A percentile compares a stretch with the other conserved stretches of the same genome.
Evolutionary conservation across 2,888 invertebrate species (phyloP).

Genomic region (Tineola bisselliella): DNA sequence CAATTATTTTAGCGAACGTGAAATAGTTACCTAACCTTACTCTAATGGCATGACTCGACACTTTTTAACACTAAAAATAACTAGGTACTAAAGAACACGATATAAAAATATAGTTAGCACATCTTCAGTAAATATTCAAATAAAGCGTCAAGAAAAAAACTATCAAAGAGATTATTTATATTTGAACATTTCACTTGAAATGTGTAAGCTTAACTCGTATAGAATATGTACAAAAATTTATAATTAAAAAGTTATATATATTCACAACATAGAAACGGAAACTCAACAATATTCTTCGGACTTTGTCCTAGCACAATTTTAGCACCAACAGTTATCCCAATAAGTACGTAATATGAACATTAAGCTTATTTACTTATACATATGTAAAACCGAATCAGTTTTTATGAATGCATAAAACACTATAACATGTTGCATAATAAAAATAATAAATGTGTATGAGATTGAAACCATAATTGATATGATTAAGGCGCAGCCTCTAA

Average conservation of each 20-base stretch:
- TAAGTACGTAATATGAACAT: no score
- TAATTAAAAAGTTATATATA: constrained; percentile 32
- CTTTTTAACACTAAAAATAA: constrained; percentile 36
- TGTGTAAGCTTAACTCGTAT: not conserved
- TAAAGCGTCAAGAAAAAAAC: not conserved
- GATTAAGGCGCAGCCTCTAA: constrained; percentile 3
- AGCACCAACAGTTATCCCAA: no score
- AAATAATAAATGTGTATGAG: not conserved
- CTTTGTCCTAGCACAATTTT: constrained; percentile 57
- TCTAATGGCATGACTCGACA: constrained; percentile 64
- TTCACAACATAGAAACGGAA: constrained; percentile 46
- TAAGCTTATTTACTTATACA: not conserved
- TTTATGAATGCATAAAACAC: no score
- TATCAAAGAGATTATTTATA: not conserved
- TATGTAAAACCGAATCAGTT: no score
- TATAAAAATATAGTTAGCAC: constrained; percentile 12
- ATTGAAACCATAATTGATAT: not conserved
- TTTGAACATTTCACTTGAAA: not conserved
- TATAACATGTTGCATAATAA: no score
- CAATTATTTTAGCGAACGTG: not conserved
- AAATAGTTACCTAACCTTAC: constrained; percentile 24
- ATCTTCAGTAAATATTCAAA: not conserved
- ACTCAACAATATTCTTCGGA: constrained; percentile 43
- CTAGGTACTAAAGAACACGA: constrained; percentile 34
- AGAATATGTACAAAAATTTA: constrained; percentile 56